Conservation (phyloP, 2,797 vertebrate genomes). For the Catharus ustulatus region DNA sequence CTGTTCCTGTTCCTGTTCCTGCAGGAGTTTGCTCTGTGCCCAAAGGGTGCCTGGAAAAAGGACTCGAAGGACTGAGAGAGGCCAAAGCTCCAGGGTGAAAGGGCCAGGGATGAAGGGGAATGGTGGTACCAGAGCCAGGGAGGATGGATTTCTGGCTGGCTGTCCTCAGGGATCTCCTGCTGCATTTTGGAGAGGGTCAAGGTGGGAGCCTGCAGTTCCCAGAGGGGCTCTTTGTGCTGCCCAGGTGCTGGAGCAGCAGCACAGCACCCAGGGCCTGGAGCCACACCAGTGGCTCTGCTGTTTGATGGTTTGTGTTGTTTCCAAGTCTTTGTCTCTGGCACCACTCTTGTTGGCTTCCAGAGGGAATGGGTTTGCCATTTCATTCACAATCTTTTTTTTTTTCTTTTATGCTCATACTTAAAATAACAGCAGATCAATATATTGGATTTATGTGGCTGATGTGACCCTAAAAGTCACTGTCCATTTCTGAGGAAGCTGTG, state of each 20-base stretch:
- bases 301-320: neutral
- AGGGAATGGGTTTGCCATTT: neutral
- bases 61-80: neutral
- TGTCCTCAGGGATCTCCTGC: neutral
- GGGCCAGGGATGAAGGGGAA: neutral
- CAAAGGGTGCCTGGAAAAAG: accelerated
- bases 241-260: neutral
- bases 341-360: slow-evolving; percentile 6
- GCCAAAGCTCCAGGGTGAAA: neutral
- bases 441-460: neutral
- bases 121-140: neutral
- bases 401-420: neutral
- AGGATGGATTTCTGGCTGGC: neutral
- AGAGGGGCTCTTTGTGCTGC: neutral
- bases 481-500: neutral
- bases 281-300: neutral
- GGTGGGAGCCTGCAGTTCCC: neutral
- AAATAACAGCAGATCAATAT: slow-evolving; percentile 20
- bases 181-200: neutral
- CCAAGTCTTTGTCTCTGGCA: neutral
- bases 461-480: neutral
- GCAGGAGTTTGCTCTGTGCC: accelerated
- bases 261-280: neutral
- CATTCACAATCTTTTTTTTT: neutral
- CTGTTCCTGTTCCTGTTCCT: neutral